Base-by-base conservation (phyloP, 2,888 invertebrate genomes). In the Ceriagrion tenellum region DNA sequence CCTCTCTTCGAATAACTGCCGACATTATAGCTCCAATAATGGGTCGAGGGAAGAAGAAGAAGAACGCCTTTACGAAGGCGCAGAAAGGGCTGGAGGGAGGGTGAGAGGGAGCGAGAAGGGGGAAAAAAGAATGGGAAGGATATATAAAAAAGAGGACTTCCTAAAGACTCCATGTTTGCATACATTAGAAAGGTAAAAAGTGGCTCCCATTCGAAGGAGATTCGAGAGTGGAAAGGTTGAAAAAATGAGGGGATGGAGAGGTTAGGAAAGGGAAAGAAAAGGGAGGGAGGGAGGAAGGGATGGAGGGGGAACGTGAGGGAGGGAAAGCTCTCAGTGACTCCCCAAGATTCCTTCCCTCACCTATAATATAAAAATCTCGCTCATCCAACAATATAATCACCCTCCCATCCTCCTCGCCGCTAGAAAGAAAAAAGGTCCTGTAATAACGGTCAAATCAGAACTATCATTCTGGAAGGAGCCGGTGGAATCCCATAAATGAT, bases 361-460 rank as follows among this genome's bases (percentile, higher is more conserved):
- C 93, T 93, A 93, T 93, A 69, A 93, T 69, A 74, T 35, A 93
- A 93, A 93, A 93, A 69, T 47, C 74, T 93, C 93, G 74, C 74
- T 93, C 93, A 93, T 93, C 93, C 93, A 93, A 74, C 93, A 93
- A 93, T 93, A 93, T 93, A 93, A 93, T 93, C 93, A 93, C 93
- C 93, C n/a, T 74, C 91, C 91, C 35, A 69, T n/a, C n/a, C 90
- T 40, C 63, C 30, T 55, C 30, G 30, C 91, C 47, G 30, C 69
- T 13, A 20, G 59, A 59, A 20, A 59, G 59, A 59, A 59, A 59
- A 59, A 59, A 93, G 63, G 69, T 69, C 47, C 93, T 69, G 69
- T 93, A 93, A 93, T 93, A 93, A 93, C 93, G 93, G 93, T 93
- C 93, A 93, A 93, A 93, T 93, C 93, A 93, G 93, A 93, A 74